Percentiles rank a stretch among this genome's conserved stretches.
phyloP scores from a whole-genome alignment of 2,797 vertebrate species.

The Peromyscus nudipes region DNA sequence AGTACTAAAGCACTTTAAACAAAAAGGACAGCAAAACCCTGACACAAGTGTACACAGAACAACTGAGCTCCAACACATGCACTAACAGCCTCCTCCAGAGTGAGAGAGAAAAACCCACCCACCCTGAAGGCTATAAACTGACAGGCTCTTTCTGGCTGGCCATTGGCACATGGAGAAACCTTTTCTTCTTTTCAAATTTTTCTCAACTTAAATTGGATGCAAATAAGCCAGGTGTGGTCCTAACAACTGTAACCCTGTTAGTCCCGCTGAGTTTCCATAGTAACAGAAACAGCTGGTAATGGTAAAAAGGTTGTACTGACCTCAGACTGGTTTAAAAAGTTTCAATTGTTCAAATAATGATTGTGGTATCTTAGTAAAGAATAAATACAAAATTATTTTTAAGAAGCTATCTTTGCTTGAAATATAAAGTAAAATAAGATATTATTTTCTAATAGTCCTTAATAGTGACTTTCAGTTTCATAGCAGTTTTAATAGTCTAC shows the following conservation, averaged over 20 bases:
- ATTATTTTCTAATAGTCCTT: conserved; percentile 52
- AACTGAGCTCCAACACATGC: neutral
- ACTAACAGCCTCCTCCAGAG: conserved; percentile 37
- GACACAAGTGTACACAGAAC: conserved; percentile 17
- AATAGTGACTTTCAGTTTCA: conserved; percentile 59
- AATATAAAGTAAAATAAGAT: conserved; percentile 81
- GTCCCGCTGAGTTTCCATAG: conserved; percentile 86
- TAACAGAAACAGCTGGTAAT: conserved; percentile 87
- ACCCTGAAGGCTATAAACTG: conserved; percentile 71
- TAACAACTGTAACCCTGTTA: conserved; percentile 82
- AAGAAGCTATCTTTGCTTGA: conserved; percentile 77
- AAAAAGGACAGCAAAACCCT: conserved; percentile 61
- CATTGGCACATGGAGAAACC: conserved; percentile 56
- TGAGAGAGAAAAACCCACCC: conserved; percentile 21
- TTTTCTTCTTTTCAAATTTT: conserved; percentile 86
- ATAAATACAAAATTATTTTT: conserved; percentile 70
- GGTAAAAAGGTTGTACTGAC: conserved; percentile 76
- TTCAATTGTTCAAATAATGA: conserved; percentile 77
- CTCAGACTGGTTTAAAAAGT: conserved; percentile 83
- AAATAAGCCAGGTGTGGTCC: conserved; percentile 89
- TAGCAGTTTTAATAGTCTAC: neutral
- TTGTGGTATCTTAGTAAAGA: conserved; percentile 73
- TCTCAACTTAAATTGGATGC: conserved; percentile 87
- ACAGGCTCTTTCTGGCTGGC: conserved; percentile 81
- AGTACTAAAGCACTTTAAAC: conserved; percentile 53